Conservation (phyloP, 1,140 invertebrate genomes). For the Harpegnathos saltator region DNA sequence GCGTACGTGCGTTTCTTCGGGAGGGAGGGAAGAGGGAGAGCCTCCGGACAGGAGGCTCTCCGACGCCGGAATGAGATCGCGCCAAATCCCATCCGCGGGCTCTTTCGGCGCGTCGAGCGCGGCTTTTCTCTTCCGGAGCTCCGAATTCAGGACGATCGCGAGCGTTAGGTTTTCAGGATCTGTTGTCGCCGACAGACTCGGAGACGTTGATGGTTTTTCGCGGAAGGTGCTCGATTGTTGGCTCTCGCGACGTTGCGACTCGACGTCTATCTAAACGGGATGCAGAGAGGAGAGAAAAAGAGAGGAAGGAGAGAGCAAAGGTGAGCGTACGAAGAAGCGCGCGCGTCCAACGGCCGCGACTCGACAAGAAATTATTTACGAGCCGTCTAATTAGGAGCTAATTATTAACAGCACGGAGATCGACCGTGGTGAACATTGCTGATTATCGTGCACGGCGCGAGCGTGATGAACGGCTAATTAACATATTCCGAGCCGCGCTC, state of each 20-base stretch:
- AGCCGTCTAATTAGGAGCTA: slow-evolving; percentile 53
- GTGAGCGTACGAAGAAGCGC: slow-evolving; percentile 54
- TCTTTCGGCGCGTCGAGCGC: too few relatives aligned
- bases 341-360: slow-evolving; percentile 30
- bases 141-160: neutral
- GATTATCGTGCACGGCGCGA: slow-evolving; percentile 37
- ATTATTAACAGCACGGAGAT: slow-evolving; percentile 59
- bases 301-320: slow-evolving; percentile 27
- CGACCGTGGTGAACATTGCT: slow-evolving; percentile 4
- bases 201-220: slow-evolving; percentile 29
- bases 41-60: too few relatives aligned
- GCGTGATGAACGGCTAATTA: slow-evolving; percentile 48
- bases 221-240: slow-evolving; percentile 21
- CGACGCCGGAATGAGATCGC: neutral
- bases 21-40: too few relatives aligned
- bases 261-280: slow-evolving; percentile 39
- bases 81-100: neutral
- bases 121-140: neutral
- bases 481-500: slow-evolving; percentile 17
- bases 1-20: neutral
- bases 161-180: neutral
- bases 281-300: neutral
- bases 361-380: slow-evolving; percentile 56
- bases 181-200: neutral
- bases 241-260: slow-evolving; percentile 45